Percentiles rank a stretch among this genome's conserved stretches.
These are phyloP conservation scores for Noctuana brunneofusca DNA, from an alignment of 2,888 invertebrate genomes.

Conservation along the genomic window DNA sequence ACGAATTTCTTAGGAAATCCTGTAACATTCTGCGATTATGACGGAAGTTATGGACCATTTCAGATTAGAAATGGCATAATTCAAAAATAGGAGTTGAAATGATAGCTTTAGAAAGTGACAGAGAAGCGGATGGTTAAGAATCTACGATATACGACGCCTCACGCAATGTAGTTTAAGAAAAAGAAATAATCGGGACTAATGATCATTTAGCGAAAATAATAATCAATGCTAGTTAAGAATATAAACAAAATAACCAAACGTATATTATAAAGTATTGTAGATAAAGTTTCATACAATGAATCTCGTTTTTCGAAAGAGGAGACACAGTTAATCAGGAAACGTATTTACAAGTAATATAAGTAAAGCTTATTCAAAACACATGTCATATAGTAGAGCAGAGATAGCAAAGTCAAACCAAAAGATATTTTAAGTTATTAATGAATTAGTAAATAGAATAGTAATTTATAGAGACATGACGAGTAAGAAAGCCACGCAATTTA, in stretches of 20 bases:
- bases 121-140: slow-evolving; percentile 7
- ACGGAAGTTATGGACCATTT: slow-evolving; percentile 85
- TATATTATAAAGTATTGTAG: slow-evolving; percentile 29
- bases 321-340: slow-evolving; percentile 5
- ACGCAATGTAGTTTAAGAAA: slow-evolving; percentile 27
- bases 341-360: slow-evolving; percentile 12
- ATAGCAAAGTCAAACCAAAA: slow-evolving; percentile 21
- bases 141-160: slow-evolving; percentile 18
- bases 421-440: no score
- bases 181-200: slow-evolving; percentile 36
- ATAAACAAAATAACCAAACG: slow-evolving; percentile 28
- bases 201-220: slow-evolving; percentile 29
- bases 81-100: slow-evolving; percentile 4
- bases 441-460: no score
- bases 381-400: slow-evolving; percentile 25
- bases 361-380: slow-evolving; percentile 19
- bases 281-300: slow-evolving; percentile 26
- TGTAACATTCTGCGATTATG: slow-evolving; percentile 83
- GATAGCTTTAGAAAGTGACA: slow-evolving; percentile 11
- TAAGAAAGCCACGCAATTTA: no score
- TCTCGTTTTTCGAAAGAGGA: slow-evolving; percentile 28
- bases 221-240: slow-evolving; percentile 30
- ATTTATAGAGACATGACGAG: no score
- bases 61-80: slow-evolving; percentile 75
- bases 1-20: slow-evolving; percentile 79